phyloP scores from a whole-genome alignment of 1,140 invertebrate species.

The fruit fly (Drosophila melanogaster) region Release_6_plus_ISO1_MT NC_004354.4:15502501-15503000 shows the following conservation, averaged over 20 bases:
- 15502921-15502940: neutral
- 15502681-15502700: constrained; percentile 8
- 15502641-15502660: neutral
- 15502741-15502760: constrained; percentile 38
- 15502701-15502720: constrained; percentile 32
- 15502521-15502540: neutral
- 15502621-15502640: constrained; percentile 1
- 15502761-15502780: constrained; percentile 17
- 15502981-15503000: constrained; percentile 71
- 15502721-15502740: constrained; percentile 56
- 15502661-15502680: constrained; percentile 9
- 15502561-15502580: neutral
- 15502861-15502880: constrained; percentile 64
- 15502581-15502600: neutral
- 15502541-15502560: neutral
- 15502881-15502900: constrained; percentile 33
- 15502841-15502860: constrained; percentile 62
- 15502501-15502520: neutral
- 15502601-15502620: neutral
- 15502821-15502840: constrained; percentile 58
- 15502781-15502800: constrained; percentile 7
- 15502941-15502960: constrained; percentile 24
- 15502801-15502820: constrained; percentile 29
- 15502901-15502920: constrained; percentile 8
- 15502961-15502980: constrained; percentile 69